Evolutionary conservation across 2,888 invertebrate species (phyloP), one percentile per base, ranked within the genome.

Genomic region (Tetragonisca angustula): DNA sequence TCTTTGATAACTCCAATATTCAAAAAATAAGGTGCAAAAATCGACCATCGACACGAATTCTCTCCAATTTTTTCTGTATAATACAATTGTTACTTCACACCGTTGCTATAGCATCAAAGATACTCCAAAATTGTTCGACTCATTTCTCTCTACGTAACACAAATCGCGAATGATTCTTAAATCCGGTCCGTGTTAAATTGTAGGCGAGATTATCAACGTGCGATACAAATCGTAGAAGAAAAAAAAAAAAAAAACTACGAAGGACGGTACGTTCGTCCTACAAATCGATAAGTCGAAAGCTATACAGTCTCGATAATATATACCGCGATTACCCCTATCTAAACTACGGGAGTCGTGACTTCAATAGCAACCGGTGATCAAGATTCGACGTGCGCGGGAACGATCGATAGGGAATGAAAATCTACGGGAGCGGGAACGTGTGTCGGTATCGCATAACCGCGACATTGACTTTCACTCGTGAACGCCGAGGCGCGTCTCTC

Each of bases 361-460:
- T 56, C 56, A 62, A 43, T 80, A 27, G 69, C 54, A 70, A 69
- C 69, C 36, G 2, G 36, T 21, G 80, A 80, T 80, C 70, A 71
- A 80, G 70, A 80, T 78, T 77, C 80, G 49, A 36, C 24, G 72
- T 68, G 50, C 73, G 50, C 52, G 54, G 54, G 65, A 49, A 36
- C 76, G 73, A 71, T 75, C 71, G 70, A 32, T 75, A 56, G 61
- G 19, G 71, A 71, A 75, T 70, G 90, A 80, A 61, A 91, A 90
- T 91, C 88, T 88, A 81, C 80, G 86, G 70, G 83, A 27, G 77
- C 74, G 79, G 86, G 84, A 84, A 87, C 88, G 86, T 85, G 87
- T 80, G 62, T 67, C 68, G 52, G 70, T n/a, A 54, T 56, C 59
- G 74, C 54, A 50, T 65, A 64, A 74, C 70, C 69, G 76, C 79